These are phyloP conservation scores for Morone saxatilis DNA, from an alignment of 2,113 vertebrate species.

Conservation along the genomic window DNA sequence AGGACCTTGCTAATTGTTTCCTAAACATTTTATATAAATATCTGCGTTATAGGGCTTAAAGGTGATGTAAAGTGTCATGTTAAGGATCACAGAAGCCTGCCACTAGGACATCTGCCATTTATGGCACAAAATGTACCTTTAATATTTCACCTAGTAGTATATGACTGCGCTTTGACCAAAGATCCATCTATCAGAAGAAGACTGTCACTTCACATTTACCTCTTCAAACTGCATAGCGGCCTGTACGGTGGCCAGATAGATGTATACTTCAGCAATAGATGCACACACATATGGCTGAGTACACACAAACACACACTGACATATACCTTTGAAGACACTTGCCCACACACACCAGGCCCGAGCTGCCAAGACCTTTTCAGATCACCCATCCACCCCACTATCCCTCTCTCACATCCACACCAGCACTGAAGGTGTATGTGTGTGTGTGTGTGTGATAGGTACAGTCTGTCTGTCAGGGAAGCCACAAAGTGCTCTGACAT, in stretches of 20 bases:
- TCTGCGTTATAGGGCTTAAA: not conserved
- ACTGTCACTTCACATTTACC: constrained; percentile 30
- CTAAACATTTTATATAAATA: too few relatives aligned
- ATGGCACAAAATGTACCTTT: constrained; percentile 5
- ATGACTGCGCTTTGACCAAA: not conserved
- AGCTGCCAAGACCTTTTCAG: constrained; percentile 58
- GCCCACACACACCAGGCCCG: constrained; percentile 30
- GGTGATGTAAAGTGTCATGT: not conserved
- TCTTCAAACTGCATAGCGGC: not conserved
- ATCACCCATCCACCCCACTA: constrained; percentile 33
- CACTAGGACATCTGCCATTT: not conserved
- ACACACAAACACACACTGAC: constrained; percentile 18
- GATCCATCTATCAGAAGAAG: constrained; percentile 1
- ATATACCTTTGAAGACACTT: constrained; percentile 40
- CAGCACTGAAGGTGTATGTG: constrained; percentile 14
- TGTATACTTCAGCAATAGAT: not conserved
- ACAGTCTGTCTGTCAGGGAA: constrained; percentile 66
- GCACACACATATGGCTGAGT: not conserved
- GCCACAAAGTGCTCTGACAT: constrained; percentile 64
- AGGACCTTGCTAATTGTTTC: too few relatives aligned
- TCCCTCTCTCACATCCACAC: constrained; percentile 1
- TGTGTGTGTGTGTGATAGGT: constrained; percentile 27
- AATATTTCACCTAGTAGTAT: constrained; percentile 24
- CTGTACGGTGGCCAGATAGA: constrained; percentile 1
- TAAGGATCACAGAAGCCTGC: not conserved